phyloP scores from a whole-genome alignment of 1,140 invertebrate species.

The Euschistus heros region DNA sequence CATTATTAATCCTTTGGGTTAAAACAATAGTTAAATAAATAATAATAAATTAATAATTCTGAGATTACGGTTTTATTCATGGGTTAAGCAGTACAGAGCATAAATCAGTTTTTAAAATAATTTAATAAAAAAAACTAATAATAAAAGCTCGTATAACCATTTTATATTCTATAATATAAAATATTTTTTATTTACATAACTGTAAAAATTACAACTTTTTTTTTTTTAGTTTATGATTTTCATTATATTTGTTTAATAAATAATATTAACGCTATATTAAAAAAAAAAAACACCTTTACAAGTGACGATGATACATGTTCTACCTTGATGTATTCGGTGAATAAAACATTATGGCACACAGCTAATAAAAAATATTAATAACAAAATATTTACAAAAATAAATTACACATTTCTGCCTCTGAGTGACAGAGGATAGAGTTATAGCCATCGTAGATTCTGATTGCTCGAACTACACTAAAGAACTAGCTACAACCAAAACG shows the following conservation, averaged over 20 bases:
- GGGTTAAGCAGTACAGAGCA: no score
- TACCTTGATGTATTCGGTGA: background rate
- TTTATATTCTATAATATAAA: no score
- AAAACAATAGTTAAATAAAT: no score
- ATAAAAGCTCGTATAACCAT: no score
- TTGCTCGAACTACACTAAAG: background rate
- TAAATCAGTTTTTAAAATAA: no score
- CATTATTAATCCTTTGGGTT: no score
- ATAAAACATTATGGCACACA: background rate
- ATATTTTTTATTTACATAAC: no score
- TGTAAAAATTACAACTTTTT: background rate
- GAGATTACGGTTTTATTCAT: no score
- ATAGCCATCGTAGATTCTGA: background rate
- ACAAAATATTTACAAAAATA: constrained; percentile 18
- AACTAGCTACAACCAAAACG: background rate
- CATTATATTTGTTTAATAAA: background rate
- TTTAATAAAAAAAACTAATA: no score
- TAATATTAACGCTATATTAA: background rate
- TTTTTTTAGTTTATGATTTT: background rate
- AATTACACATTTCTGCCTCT: constrained; percentile 1
- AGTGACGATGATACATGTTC: background rate
- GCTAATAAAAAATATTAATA: constrained; percentile 12
- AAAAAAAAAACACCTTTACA: background rate
- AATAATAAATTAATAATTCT: no score
- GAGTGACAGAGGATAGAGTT: background rate